These are phyloP conservation scores for Schlechtendalia chinensis DNA, from an alignment of 1,140 invertebrate genomes.

Conservation along the genomic window DNA sequence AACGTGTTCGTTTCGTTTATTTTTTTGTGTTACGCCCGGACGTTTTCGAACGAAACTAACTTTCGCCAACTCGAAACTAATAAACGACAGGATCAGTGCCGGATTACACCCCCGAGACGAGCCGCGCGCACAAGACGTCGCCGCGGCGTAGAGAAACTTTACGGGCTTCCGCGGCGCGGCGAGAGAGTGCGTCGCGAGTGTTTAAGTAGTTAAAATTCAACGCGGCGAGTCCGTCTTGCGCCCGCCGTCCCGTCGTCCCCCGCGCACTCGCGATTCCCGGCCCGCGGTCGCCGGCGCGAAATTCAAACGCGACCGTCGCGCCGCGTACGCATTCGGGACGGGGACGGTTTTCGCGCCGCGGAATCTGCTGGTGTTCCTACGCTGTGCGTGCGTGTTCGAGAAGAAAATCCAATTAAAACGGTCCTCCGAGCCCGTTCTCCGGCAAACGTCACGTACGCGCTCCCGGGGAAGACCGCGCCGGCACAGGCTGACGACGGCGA, in stretches of 20 bases:
- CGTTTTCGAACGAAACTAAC: constrained; percentile 28
- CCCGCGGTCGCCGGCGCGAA: background rate
- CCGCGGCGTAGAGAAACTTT: too few species aligned
- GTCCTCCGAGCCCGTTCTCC: background rate
- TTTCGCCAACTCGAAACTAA: constrained; percentile 37
- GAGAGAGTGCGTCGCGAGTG: too few species aligned
- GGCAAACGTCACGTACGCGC: constrained; percentile 2
- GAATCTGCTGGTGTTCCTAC: too few species aligned
- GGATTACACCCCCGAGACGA: constrained; percentile 35
- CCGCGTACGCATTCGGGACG: too few species aligned
- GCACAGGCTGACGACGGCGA: too few species aligned
- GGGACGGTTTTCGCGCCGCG: too few species aligned
- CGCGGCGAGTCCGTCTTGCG: constrained; percentile 23
- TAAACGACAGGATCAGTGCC: constrained; percentile 35
- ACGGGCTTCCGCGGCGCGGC: too few species aligned
- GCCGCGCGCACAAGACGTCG: constrained; percentile 7
- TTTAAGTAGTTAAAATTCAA: constrained; percentile 48
- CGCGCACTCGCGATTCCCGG: too few species aligned
- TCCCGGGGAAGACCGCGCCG: background rate
- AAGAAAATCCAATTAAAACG: constrained; percentile 4
- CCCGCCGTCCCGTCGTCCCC: too few species aligned
- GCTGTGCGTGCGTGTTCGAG: too few species aligned
- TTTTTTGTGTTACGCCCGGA: constrained; percentile 19
- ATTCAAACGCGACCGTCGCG: background rate
- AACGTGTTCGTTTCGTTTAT: too few species aligned